Conservation (phyloP, 2,113 vertebrate genomes). For the Microcebus jonahi region DNA sequence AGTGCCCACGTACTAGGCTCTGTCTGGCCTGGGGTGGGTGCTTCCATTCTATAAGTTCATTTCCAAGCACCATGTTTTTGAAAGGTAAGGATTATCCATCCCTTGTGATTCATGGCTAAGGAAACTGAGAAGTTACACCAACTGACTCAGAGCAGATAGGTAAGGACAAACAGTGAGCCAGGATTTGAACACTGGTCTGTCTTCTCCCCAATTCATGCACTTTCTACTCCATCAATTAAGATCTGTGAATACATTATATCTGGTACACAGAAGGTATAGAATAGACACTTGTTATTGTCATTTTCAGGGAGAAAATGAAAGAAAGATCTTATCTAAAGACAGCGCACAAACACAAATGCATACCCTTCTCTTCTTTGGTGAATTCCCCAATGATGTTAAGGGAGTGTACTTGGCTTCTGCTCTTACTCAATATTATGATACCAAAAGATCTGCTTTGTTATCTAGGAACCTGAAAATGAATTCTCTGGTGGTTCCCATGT, state of each 20-base stretch:
- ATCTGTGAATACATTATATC: not conserved
- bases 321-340: not conserved
- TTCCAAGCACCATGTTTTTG: not conserved
- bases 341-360: rapidly evolving
- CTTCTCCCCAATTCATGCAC: rapidly evolving
- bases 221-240: not conserved
- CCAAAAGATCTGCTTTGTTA: not conserved
- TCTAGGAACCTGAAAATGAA: not conserved
- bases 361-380: not conserved
- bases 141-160: not conserved
- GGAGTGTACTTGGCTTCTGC: not conserved
- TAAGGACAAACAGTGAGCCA: rapidly evolving
- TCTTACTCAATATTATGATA: not conserved
- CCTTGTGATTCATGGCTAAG: not conserved
- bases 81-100: not conserved
- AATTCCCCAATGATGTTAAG: not conserved
- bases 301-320: not conserved
- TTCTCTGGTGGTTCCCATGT: not conserved
- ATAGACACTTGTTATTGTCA: not conserved
- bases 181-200: not conserved
- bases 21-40: not conserved
- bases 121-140: not conserved
- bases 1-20: no score
- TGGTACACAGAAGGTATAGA: not conserved
- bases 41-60: not conserved